phyloP scores from a whole-genome alignment of 2,888 invertebrate genomes.

The Cheilosia impressa region DNA sequence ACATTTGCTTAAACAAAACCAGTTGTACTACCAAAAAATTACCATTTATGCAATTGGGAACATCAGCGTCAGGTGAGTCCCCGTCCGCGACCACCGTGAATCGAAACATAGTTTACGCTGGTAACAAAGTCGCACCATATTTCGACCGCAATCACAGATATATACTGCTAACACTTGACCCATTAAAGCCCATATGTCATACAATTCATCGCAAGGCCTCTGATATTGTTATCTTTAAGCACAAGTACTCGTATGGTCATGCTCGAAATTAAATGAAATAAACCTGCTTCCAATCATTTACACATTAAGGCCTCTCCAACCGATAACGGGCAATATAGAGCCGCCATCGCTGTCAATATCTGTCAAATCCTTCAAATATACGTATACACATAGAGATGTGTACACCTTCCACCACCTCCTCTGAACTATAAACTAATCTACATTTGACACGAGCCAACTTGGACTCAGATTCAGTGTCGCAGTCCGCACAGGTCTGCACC shows the following conservation, averaged over 20 bases:
- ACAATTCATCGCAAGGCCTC: conserved; percentile 32
- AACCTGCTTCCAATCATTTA: conserved; percentile 34
- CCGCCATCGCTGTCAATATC: conserved; percentile 14
- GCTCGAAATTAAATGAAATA: conserved; percentile 3
- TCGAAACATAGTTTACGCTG: not conserved
- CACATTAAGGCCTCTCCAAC: conserved; percentile 32
- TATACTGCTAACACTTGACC: conserved; percentile 31
- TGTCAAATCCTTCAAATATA: conserved; percentile 27
- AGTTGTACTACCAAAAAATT: not conserved
- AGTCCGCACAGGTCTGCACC: not conserved
- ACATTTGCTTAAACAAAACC: not conserved
- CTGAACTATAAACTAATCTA: not conserved
- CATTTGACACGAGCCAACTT: not conserved
- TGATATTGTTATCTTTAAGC: conserved; percentile 41
- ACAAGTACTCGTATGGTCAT: conserved; percentile 20
- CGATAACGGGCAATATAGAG: conserved; percentile 20
- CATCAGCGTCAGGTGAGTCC: not conserved
- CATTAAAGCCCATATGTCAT: conserved; percentile 20
- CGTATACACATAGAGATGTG: not conserved
- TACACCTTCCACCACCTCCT: not conserved
- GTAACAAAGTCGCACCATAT: not conserved
- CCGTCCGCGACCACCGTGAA: not conserved
- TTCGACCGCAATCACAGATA: not conserved
- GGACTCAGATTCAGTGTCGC: not conserved
- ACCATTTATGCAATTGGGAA: not conserved